A percentile compares a stretch with the other conserved stretches of the same genome.
These are phyloP conservation scores for Plotosus lineatus DNA, from an alignment of 2,113 vertebrate genomes.

Conservation along the genomic window DNA sequence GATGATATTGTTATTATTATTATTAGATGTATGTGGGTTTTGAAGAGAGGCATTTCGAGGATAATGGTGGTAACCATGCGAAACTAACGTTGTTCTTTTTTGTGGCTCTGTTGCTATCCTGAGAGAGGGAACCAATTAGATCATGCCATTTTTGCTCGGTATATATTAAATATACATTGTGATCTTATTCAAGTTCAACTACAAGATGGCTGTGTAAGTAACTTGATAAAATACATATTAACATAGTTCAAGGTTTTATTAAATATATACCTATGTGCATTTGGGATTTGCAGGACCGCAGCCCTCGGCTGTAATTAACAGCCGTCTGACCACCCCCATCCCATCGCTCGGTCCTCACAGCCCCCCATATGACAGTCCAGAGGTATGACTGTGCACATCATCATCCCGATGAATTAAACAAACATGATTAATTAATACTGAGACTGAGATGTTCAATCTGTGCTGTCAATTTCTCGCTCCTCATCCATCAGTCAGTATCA, in stretches of 20 bases:
- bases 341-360: slow-evolving; percentile 50
- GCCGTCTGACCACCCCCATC: slow-evolving; percentile 58
- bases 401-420: background rate
- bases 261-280: background rate
- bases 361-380: slow-evolving; percentile 22
- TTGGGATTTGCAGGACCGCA: slow-evolving; percentile 30
- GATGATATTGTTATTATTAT: too few relatives aligned
- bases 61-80: too few relatives aligned
- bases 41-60: too few relatives aligned
- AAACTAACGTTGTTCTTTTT: too few relatives aligned
- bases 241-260: background rate
- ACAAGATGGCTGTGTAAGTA: background rate
- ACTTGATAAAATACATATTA: background rate
- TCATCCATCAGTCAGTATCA: background rate
- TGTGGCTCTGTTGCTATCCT: too few relatives aligned
- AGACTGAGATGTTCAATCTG: background rate
- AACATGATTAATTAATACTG: background rate
- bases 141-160: too few relatives aligned
- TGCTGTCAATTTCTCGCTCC: background rate
- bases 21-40: too few relatives aligned
- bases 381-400: background rate
- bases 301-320: slow-evolving; percentile 51
- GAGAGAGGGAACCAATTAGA: too few relatives aligned
- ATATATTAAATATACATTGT: too few relatives aligned
- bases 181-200: background rate